Conservation (phyloP, 1,140 invertebrate genomes). For the Euwallacea similis region DNA sequence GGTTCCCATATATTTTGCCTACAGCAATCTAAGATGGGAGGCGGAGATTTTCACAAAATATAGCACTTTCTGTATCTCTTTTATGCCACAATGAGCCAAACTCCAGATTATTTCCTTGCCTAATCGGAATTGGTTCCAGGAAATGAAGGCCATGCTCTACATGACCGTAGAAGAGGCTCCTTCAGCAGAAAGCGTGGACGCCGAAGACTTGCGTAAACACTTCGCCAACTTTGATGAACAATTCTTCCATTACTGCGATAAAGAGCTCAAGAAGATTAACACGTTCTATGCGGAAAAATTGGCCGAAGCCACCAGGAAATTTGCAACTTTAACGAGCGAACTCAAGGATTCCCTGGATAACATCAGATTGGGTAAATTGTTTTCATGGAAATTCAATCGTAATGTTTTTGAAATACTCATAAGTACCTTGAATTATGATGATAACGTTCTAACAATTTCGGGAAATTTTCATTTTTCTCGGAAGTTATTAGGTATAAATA, state of each 20-base stretch:
- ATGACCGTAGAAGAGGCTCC: slow-evolving; percentile 72
- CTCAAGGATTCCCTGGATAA: slow-evolving; percentile 61
- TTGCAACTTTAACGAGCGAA: slow-evolving; percentile 73
- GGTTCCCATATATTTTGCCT: too few species aligned
- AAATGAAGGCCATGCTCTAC: slow-evolving; percentile 77
- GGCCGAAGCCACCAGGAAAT: slow-evolving; percentile 83
- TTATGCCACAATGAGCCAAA: background rate
- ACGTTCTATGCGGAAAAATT: slow-evolving; percentile 89
- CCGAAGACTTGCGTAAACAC: slow-evolving; percentile 69
- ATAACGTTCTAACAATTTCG: too few species aligned
- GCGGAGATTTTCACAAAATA: too few species aligned
- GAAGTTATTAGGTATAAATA: too few species aligned
- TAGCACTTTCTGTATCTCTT: background rate
- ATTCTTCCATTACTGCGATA: slow-evolving; percentile 84
- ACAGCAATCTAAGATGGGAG: too few species aligned
- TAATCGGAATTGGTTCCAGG: slow-evolving; percentile 54
- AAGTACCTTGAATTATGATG: too few species aligned
- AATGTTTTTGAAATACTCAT: background rate
- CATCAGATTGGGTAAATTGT: slow-evolving; percentile 49
- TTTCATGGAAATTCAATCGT: background rate
- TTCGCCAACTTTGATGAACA: slow-evolving; percentile 83
- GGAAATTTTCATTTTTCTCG: too few species aligned
- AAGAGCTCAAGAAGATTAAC: slow-evolving; percentile 84
- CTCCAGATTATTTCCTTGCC: too few species aligned
- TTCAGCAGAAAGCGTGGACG: slow-evolving; percentile 67